Base-by-base conservation (phyloP, 1,140 invertebrate species). In the Cotesia typhae region DNA sequence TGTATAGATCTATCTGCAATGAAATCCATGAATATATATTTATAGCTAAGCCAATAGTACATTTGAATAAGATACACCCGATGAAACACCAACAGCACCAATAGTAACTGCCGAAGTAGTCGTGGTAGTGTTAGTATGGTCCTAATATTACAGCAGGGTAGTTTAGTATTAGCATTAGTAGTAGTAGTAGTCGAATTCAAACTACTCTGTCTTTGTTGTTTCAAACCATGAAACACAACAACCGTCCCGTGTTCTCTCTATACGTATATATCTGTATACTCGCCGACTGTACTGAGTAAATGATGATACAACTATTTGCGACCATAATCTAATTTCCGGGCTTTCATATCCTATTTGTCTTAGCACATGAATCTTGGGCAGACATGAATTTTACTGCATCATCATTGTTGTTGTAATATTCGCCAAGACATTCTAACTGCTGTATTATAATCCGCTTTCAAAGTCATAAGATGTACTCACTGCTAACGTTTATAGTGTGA, bases 21-120 rank as follows among this genome's bases (percentile, higher is more conserved):
- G 38, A 14, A 61, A 35, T 72, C 61, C 47, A 67, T 60, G 70
- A 72, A 72, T 70, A 72, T 67, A 52, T 65, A 66, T 47, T 47
- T 47, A 47, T 47, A 47, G 63, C 70, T 52, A 64, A 61, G 59
- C 68, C 38, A 52, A 38, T 28, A 36, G 12, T 37, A 41, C 38
- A 12, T 12, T 6, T 17, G 55, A 71, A 71, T 36, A 52, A 53
- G 69, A 51, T 47, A 47, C 41, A 47, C 6, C 41, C 41, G 41
- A 47, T 47, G 41, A 10, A 47, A 47, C 41, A 47, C 6, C 41
- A 47, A 10, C 10, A 47, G 41, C 41, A 10, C 41, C 41, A 47
- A 0, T 47, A 47, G 41, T 47, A 47, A 47, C 41, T 9, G 10
- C 41, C 28, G 28, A 28, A 28, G 28, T 28, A 47, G 41, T 10